phyloP scores from a whole-genome alignment of 2,797 vertebrate species.

The Microhierax caerulescens region DNA sequence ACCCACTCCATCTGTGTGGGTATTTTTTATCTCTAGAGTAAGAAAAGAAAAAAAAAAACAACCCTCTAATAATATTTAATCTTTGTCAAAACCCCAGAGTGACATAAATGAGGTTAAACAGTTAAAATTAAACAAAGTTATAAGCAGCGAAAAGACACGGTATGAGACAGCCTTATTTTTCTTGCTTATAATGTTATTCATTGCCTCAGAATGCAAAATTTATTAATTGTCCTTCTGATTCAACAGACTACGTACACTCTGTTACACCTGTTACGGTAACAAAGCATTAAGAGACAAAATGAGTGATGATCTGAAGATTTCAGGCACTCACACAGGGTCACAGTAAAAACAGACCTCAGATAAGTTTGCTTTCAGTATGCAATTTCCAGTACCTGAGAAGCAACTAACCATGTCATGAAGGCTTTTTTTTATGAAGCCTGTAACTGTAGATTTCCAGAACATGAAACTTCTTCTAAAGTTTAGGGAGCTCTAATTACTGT shows the following conservation, averaged over 20 bases:
- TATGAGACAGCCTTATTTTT: background rate
- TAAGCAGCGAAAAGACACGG: background rate
- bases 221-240: background rate
- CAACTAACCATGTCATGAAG: background rate
- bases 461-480: background rate
- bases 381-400: background rate
- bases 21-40: background rate
- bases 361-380: background rate
- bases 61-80: background rate
- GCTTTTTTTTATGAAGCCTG: background rate
- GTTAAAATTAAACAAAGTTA: background rate
- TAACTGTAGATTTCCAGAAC: background rate
- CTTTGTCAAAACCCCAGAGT: background rate
- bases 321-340: background rate
- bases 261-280: background rate
- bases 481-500: background rate
- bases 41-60: background rate
- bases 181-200: background rate
- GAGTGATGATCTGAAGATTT: background rate
- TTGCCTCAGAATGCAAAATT: background rate
- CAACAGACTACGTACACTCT: background rate
- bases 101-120: background rate
- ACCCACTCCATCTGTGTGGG: fast-evolving
- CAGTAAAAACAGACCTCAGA: background rate
- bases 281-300: background rate